phyloP scores from a whole-genome alignment of 1,140 invertebrate genomes.

The Phthorimaea operculella region DNA sequence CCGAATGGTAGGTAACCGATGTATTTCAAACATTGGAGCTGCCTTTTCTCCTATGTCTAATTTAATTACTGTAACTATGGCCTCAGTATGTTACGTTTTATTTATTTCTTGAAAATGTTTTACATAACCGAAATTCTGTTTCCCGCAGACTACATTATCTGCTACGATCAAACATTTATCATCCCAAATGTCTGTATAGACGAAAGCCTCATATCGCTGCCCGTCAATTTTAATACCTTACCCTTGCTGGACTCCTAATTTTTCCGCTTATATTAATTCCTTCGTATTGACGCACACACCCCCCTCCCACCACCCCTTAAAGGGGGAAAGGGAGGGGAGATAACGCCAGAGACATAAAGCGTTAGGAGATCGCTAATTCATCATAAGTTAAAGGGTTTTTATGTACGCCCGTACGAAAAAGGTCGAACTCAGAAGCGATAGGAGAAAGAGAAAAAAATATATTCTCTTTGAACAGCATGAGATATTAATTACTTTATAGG shows the following conservation, averaged over 20 bases:
- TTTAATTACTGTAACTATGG: no score
- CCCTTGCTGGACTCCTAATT: conserved; percentile 22
- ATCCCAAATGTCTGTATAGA: no score
- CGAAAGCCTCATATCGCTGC: no score
- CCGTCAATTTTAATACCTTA: background rate
- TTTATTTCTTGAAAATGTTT: no score
- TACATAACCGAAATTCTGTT: no score
- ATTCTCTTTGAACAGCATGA: conserved; percentile 41
- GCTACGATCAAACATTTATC: no score
- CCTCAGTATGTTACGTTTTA: no score
- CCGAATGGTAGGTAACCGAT: no score
- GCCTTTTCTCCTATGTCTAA: no score
- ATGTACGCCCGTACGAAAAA: conserved; percentile 56
- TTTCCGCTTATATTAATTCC: conserved; percentile 61
- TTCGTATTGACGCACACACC: conserved; percentile 54
- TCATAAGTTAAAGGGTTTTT: conserved; percentile 69
- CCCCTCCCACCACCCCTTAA: conserved; percentile 21
- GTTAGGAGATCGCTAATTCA: conserved; percentile 67
- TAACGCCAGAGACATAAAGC: conserved; percentile 64
- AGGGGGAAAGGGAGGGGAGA: conserved; percentile 33
- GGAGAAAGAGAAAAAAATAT: conserved; percentile 33
- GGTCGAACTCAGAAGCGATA: conserved; percentile 48
- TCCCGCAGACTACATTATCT: no score
- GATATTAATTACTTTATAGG: conserved; percentile 54
- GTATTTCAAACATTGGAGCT: no score